Evolutionary conservation across 2,113 vertebrate genomes (phyloP), one percentile per base, ranked within the genome.

Genomic region (Anarhynchus alexandrinus): DNA sequence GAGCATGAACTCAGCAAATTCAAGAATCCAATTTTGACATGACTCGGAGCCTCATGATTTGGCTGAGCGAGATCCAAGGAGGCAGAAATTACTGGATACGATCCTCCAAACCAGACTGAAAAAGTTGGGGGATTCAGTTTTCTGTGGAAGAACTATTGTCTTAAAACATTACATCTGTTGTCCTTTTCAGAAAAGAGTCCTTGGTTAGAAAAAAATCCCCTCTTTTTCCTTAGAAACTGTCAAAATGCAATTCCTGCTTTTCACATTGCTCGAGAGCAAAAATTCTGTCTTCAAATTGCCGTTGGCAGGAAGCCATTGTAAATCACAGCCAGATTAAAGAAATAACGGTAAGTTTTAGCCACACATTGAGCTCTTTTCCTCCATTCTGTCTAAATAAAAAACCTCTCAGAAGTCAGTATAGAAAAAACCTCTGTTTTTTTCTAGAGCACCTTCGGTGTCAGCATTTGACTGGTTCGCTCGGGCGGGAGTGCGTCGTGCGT

Each of bases 401-500:
- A 85, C 70, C 54, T 57, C 49, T 77, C 23, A 36, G 58, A 82
- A 88, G 51, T 49, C 45, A 27, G 15, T 45, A 38, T 19, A 84
- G 40, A 65, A 69, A 74, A 65, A 30, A 84, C 36, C 34, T 49
- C 40, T 76, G 21, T 49, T 81, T 80, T 87, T 70, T 71, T 51
- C 45, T 54, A 32, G 52, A 86, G 42, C 32, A 59, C 38, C 49
- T 81, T 74, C 34, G 51, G 66, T 59, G 69, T 36, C 27, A 67
- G 54, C 14, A 59, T 69, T 42, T 73, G 71, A 55, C 18, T 22
- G 3, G 2, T 55, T 42, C 71, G 55, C 51, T 70, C 0, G 1
- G 49, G 49, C 57, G 90, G 77, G 57, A 61, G 55, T 0, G 0
- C 20, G 30, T 23, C 0, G 0, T 47, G 32, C 5, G 1, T 55